Percentiles rank a stretch among this genome's conserved stretches.
Conservation (phyloP, 2,113 vertebrate genomes). For the Neofelis nebulosa region DNA sequence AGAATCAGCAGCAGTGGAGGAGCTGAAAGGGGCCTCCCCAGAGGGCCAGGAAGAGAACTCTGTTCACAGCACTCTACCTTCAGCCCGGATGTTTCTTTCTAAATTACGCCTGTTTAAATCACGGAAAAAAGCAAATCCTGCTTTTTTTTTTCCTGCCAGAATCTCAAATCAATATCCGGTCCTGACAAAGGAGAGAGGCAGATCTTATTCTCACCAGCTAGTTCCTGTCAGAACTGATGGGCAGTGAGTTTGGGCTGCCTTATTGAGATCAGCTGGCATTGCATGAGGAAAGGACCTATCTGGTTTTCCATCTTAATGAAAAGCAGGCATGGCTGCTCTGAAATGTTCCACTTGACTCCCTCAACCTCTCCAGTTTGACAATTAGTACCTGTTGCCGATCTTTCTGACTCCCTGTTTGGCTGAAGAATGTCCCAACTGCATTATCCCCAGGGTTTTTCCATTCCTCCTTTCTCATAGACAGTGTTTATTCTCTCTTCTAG, state of each 20-base stretch:
- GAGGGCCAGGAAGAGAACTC: background rate
- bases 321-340: background rate
- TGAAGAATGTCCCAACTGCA: background rate
- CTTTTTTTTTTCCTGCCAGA: background rate
- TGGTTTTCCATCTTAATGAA: slow-evolving; percentile 27
- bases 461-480: background rate
- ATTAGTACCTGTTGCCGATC: background rate
- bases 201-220: background rate
- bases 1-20: too few species aligned
- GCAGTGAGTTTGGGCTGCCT: background rate
- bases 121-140: background rate
- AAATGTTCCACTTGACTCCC: background rate
- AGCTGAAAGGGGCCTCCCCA: background rate
- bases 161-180: slow-evolving; percentile 1
- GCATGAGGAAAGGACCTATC: background rate
- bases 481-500: background rate
- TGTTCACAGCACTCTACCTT: rapidly evolving
- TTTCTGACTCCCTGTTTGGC: background rate
- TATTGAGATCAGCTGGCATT: background rate
- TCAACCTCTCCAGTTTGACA: background rate
- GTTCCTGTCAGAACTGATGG: rapidly evolving
- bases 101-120: background rate
- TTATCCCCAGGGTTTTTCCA: background rate
- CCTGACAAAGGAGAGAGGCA: background rate
- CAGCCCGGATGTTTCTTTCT: background rate